phyloP scores from a whole-genome alignment of 2,888 invertebrate species.

The Trissonchulus latispiculum region DNA sequence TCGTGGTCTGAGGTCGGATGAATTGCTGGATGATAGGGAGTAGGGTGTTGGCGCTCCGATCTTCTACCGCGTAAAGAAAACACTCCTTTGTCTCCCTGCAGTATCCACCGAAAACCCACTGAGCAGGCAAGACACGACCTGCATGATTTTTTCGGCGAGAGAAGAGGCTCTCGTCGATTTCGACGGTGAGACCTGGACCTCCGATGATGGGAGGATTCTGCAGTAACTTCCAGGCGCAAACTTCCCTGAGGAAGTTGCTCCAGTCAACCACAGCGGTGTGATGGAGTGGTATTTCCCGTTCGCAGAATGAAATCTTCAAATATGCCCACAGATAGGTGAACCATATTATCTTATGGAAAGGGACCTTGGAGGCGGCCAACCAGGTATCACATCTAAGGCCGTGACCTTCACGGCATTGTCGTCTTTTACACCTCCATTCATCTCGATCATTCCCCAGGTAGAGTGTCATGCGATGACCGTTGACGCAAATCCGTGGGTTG shows the following conservation, averaged over 20 bases:
- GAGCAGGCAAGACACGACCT: conserved; percentile 22
- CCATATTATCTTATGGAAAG: conserved; percentile 11
- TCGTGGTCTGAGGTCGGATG: conserved; percentile 29
- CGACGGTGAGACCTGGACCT: too few species aligned
- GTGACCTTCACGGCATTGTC: neutral
- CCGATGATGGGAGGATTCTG: conserved; percentile 13
- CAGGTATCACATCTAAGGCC: conserved; percentile 13
- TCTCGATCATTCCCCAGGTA: conserved; percentile 11
- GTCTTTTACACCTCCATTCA: conserved; percentile 11
- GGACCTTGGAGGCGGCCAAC: conserved; percentile 5
- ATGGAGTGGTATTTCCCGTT: conserved; percentile 2
- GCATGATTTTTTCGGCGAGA: conserved; percentile 22
- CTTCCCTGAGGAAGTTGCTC: conserved; percentile 5
- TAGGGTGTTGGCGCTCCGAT: conserved; percentile 21
- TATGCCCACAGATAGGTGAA: conserved; percentile 19
- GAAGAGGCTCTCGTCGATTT: too few species aligned
- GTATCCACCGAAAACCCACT: conserved; percentile 26
- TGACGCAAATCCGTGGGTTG: neutral
- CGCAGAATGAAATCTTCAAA: conserved; percentile 18
- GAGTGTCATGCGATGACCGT: conserved; percentile 9
- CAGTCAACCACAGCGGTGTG: neutral
- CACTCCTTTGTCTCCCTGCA: too few species aligned
- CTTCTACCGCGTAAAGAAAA: conserved; percentile 22
- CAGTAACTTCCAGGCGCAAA: conserved; percentile 15
- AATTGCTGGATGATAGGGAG: conserved; percentile 27